These are phyloP conservation scores for Cylindroiulus punctatus DNA, from an alignment of 2,888 invertebrate genomes.

Conservation along the genomic window DNA sequence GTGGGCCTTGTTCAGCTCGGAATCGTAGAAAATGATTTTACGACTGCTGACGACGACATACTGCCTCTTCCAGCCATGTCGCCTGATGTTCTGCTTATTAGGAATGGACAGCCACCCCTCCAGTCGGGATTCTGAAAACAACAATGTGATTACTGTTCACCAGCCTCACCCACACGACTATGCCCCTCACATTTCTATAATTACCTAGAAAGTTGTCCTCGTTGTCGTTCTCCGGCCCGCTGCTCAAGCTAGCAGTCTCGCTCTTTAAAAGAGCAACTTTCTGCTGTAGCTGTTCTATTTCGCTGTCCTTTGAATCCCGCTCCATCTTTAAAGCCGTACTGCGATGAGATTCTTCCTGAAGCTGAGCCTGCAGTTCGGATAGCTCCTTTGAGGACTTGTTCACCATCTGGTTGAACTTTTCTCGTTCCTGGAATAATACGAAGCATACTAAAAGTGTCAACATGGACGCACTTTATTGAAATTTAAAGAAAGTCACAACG, in stretches of 20 bases:
- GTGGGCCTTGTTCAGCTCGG: conserved; percentile 92
- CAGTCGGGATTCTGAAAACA: conserved; percentile 69
- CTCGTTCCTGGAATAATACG: conserved; percentile 76
- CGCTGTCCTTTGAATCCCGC: conserved; percentile 94
- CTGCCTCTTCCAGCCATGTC: conserved; percentile 97
- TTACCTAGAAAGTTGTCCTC: conserved; percentile 61
- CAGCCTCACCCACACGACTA: neutral
- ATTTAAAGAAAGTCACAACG: too few species aligned
- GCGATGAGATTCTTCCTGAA: conserved; percentile 81
- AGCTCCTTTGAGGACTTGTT: conserved; percentile 85
- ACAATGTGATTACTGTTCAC: neutral
- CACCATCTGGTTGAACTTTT: conserved; percentile 90
- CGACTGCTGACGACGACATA: conserved; percentile 96
- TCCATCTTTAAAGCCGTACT: conserved; percentile 91
- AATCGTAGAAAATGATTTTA: conserved; percentile 97
- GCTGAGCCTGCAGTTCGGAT: conserved; percentile 85
- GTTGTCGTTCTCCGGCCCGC: conserved; percentile 80
- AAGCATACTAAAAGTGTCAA: too few species aligned
- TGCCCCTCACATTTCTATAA: neutral
- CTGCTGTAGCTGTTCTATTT: conserved; percentile 85
- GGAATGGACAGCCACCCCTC: conserved; percentile 98
- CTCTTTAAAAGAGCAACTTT: conserved; percentile 81
- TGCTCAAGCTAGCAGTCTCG: conserved; percentile 91
- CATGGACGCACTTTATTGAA: too few species aligned
- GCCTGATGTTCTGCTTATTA: conserved; percentile 91